Base-by-base conservation (phyloP, 2,797 vertebrate species). In the Sebastes cheni region DNA sequence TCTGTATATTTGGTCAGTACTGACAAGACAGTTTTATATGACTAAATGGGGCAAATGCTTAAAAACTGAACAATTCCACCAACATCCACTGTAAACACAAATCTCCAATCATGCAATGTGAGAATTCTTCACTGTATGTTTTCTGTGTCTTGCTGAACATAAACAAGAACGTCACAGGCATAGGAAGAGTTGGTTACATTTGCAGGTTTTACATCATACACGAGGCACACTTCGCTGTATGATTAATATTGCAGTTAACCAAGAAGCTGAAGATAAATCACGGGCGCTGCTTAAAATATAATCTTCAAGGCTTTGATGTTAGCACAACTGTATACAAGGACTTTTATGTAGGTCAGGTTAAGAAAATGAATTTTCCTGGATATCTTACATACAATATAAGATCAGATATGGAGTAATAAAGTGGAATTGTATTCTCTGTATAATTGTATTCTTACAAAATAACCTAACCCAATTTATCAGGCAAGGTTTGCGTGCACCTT, bases 181-280 rank as follows among this genome's bases (percentile, higher is more conserved):
- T 23, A 12, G 25, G 30, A 36, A 68, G 80, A 85, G 70, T 76
- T 87, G 73, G 79, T 91, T 90, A 88, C 85, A 79, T 90, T 83
- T 90, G 84, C 92, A 92, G 86, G 84, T 91, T 92, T 42, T 36
- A 70, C 67, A 89, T 91, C 82, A 87, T 70, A 88, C 68, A 90
- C 65, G 61, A 83, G 86, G 83, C 85, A 78, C 71, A 67, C 83
- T 85, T 74, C 25, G 23, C 82, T 77, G 56, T 72, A 77, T 95
- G 95, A 95, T 95, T 93, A 93, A 95, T 95, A 89, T 71, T 81
- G 82, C 83, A 81, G 90, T 94, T 92, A 92, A 87, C 67, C 84
- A 90, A 86, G 90, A 80, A 86, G 85, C 81, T 81, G 85, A 66
- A 92, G 91, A 96, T 95, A 91, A 92, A 95, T 95, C 92, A 94